These are phyloP conservation scores for Bombycilla garrulus DNA, from an alignment of 2,113 vertebrate genomes.

Conservation along the genomic window DNA sequence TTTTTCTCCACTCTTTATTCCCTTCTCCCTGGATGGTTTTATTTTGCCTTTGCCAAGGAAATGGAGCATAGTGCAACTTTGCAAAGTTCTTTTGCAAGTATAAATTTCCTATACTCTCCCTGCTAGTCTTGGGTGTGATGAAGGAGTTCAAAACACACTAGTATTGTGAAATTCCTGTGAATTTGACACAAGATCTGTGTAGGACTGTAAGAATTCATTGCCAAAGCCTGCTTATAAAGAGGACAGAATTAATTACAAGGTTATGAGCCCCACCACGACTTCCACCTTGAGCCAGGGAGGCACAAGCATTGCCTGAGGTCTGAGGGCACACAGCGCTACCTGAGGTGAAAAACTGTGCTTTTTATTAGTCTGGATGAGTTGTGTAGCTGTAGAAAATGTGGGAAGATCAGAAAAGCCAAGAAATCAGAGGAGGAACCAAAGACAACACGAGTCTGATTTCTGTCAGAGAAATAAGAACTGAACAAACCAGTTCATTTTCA, in stretches of 20 bases:
- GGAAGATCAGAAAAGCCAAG: neutral
- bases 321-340: rapidly evolving
- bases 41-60: neutral
- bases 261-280: neutral
- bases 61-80: rapidly evolving
- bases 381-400: neutral
- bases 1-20: neutral
- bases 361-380: neutral
- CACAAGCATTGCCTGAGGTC: neutral
- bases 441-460: neutral
- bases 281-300: neutral
- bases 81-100: neutral
- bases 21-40: neutral
- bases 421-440: neutral
- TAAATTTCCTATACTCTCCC: neutral
- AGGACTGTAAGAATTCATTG: neutral
- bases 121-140: neutral
- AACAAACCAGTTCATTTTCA: neutral
- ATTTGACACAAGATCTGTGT: neutral
- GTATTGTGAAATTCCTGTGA: rapidly evolving
- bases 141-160: neutral
- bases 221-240: neutral
- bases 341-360: neutral
- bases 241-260: neutral
- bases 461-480: neutral